Evolutionary conservation across 2,888 invertebrate species (phyloP).

Genomic region (Leistus spinibarbis): DNA sequence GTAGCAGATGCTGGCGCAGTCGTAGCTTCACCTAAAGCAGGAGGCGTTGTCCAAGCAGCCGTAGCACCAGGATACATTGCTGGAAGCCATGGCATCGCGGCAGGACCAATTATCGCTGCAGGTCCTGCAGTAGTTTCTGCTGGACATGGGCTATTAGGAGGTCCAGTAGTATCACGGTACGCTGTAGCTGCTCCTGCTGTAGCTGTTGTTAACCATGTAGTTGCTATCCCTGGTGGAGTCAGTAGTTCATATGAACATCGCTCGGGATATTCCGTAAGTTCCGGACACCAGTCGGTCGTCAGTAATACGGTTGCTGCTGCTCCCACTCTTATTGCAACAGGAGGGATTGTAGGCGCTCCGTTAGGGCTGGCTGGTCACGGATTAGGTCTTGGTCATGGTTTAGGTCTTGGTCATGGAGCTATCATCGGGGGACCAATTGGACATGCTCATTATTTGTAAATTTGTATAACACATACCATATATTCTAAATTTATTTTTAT

Average conservation of each 20-base stretch:
- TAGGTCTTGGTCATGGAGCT: constrained; percentile 1
- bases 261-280: constrained; percentile 12
- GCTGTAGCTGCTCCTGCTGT: constrained; percentile 29
- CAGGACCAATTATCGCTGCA: constrained; percentile 30
- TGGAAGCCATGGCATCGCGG: constrained; percentile 18
- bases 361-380: neutral
- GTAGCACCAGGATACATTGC: constrained; percentile 41
- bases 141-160: constrained; percentile 21
- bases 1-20: constrained; percentile 48
- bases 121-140: constrained; percentile 17
- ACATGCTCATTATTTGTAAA: constrained; percentile 18
- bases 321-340: constrained; percentile 33
- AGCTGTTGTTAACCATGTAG: neutral
- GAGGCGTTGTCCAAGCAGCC: constrained; percentile 44
- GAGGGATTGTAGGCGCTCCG: constrained; percentile 27
- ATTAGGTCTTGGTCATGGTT: no score
- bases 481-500: no score
- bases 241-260: neutral
- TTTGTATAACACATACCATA: neutral
- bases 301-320: constrained; percentile 21
- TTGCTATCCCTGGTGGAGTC: neutral
- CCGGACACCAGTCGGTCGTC: constrained; percentile 26
- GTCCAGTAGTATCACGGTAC: neutral
- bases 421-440: constrained; percentile 17
- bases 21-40: constrained; percentile 44